These are phyloP conservation scores for Timandra comae DNA, from an alignment of 2,888 invertebrate genomes.

Conservation along the genomic window DNA sequence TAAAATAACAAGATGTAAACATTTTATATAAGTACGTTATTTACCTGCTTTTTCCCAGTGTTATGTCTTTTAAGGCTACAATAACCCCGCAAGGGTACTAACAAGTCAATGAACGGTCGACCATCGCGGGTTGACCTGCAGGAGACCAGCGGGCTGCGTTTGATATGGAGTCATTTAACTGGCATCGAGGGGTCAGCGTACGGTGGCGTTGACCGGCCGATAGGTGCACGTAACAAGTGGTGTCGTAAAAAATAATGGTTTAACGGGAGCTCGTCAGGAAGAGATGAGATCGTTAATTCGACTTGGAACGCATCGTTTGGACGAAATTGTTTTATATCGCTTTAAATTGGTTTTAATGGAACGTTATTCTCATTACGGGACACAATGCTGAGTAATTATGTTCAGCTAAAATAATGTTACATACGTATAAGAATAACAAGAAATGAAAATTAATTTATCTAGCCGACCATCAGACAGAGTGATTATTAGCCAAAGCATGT, in stretches of 20 bases:
- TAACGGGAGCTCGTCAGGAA: slow-evolving; percentile 18
- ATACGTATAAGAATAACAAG: too few relatives aligned
- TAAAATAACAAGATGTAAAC: slow-evolving; percentile 9
- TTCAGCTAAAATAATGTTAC: too few relatives aligned
- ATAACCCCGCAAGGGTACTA: slow-evolving; percentile 22
- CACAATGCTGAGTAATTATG: too few relatives aligned
- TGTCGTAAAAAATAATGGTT: slow-evolving; percentile 37
- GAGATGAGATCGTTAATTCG: slow-evolving; percentile 23
- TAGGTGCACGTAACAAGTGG: slow-evolving; percentile 35
- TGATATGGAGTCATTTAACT: slow-evolving; percentile 4
- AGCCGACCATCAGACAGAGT: too few relatives aligned
- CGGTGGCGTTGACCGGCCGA: slow-evolving; percentile 25
- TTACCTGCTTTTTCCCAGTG: slow-evolving; percentile 20
- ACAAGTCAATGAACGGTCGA: slow-evolving; percentile 20
- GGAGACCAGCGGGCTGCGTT: slow-evolving; percentile 1
- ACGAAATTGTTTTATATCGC: slow-evolving; percentile 3
- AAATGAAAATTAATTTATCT: too few relatives aligned
- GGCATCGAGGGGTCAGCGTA: slow-evolving; percentile 16
- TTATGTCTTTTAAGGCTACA: slow-evolving; percentile 25
- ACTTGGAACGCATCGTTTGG: slow-evolving; percentile 12
- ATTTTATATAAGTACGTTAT: slow-evolving; percentile 10
- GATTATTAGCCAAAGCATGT: too few relatives aligned
- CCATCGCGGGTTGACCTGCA: slow-evolving; percentile 20
- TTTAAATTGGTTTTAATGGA: neutral
- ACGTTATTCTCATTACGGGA: too few relatives aligned